Base-by-base conservation (phyloP, 2,888 invertebrate species). In the Lysandra bellargus region DNA sequence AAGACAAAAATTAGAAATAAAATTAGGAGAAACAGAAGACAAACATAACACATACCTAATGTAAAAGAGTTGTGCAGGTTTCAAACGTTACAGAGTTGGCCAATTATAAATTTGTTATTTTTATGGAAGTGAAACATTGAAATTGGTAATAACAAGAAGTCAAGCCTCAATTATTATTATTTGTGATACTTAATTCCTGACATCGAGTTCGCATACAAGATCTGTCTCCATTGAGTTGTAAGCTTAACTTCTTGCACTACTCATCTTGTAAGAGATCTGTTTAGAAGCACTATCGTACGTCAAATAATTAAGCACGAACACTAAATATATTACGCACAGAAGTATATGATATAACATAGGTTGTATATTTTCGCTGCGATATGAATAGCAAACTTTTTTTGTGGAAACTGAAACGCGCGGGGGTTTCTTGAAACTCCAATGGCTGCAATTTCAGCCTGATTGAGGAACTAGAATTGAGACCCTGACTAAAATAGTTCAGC, bases 291-390 rank as follows among this genome's bases (percentile, higher is more conserved):
- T 79, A 80, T 79, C n/a, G 33, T n/a, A 74, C 37, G 74, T 60
- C 49, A 74, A 78, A 80, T 49, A 76, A 72, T 81, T 1, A 80
- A 82, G 82, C 83, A 81, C 80, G 77, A 64, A 80, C 72, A 76
- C 79, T 80, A 80, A 82, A 61, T 78, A 80, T 49, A 49, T 69
- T 69, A 37, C 69, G 69, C 2, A 69, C 69, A 30, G 9, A 30
- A 64, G 0, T 61, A 6, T 61, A 6, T 61, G 7, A 6, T 4
- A 53, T 64, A 30, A 9, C 30, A 6, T 2, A 49, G 40, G 1
- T 17, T 5, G 17, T 61, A 64, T 64, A 64, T 64, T 64, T 64
- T 64, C 1, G 12, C 30, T 64, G 30, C 23, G 3, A 64, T 12
- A 23, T 64, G 14, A 57, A 57, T 1, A 57, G 17, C 4, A 57